Evolutionary conservation across 2,888 invertebrate species (phyloP).

Genomic region (Bembecia ichneumoniformis): DNA sequence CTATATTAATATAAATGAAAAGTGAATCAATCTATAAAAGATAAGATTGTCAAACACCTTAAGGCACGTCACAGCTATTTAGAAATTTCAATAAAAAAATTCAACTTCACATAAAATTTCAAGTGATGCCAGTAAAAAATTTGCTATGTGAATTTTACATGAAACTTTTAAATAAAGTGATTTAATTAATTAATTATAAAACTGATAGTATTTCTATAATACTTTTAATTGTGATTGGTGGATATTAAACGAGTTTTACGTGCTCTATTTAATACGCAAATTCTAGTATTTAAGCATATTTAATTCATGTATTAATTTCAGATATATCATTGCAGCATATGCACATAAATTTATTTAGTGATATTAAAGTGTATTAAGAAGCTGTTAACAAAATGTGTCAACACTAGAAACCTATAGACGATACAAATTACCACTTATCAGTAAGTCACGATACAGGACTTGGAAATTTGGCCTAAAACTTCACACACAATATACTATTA

Average conservation of each 20-base stretch:
- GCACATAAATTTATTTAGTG: neutral
- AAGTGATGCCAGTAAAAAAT: conserved; percentile 21
- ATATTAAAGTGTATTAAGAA: neutral
- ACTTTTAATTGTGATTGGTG: neutral
- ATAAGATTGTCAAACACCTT: neutral
- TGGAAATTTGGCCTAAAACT: neutral
- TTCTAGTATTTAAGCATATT: neutral
- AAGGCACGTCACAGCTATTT: conserved; percentile 1
- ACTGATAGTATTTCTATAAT: neutral
- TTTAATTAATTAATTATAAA: neutral
- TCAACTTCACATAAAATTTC: conserved; percentile 13
- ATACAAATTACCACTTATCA: neutral
- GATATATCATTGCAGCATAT: neutral
- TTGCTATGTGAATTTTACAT: neutral
- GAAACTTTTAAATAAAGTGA: neutral
- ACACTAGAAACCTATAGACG: neutral
- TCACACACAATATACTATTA: neutral
- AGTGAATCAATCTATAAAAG: neutral
- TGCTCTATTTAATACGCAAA: neutral
- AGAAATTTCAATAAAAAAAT: conserved; percentile 2
- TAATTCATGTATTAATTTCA: neutral
- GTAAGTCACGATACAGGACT: neutral
- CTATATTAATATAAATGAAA: neutral
- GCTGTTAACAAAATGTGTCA: neutral
- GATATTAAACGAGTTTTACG: neutral